Evolutionary conservation across 2,888 invertebrate species (phyloP).

Genomic region (Dryobotodes eremita): DNA sequence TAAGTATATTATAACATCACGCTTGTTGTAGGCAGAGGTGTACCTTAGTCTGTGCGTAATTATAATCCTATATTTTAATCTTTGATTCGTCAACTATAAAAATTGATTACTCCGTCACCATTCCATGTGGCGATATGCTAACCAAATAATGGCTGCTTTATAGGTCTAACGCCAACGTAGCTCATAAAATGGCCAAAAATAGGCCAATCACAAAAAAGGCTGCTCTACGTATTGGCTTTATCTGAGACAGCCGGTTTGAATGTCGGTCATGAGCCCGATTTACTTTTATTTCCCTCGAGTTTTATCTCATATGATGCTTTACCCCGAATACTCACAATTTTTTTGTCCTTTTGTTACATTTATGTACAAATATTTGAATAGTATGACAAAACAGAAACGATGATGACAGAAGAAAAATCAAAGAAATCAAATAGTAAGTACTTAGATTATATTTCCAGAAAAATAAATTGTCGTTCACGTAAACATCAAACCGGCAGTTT

Average conservation of each 20-base stretch:
- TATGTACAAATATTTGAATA: slow-evolving; percentile 39
- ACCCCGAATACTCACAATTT: slow-evolving; percentile 38
- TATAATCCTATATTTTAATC: slow-evolving; percentile 16
- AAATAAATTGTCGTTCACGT: not conserved
- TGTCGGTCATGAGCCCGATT: slow-evolving; percentile 79
- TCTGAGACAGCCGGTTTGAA: slow-evolving; percentile 77
- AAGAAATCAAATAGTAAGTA: slow-evolving; percentile 24
- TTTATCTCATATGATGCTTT: slow-evolving; percentile 70
- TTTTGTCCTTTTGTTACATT: slow-evolving; percentile 45
- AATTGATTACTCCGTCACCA: slow-evolving; percentile 52
- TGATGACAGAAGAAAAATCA: not conserved
- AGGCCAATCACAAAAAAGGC: slow-evolving; percentile 75
- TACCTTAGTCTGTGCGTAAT: not conserved
- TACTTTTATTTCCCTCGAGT: slow-evolving; percentile 79
- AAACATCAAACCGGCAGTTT: slow-evolving; percentile 21
- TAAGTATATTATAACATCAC: not conserved
- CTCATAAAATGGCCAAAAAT: slow-evolving; percentile 74
- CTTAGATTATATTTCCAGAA: not conserved
- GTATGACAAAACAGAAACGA: slow-evolving; percentile 19
- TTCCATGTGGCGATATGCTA: slow-evolving; percentile 66
- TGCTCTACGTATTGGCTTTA: slow-evolving; percentile 72
- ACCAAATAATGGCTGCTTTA: slow-evolving; percentile 75
- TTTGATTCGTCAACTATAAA: slow-evolving; percentile 35
- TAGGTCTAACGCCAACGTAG: slow-evolving; percentile 67
- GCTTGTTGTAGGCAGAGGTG: not conserved